Evolutionary conservation across 1,140 invertebrate species (phyloP), one percentile per base, ranked within the genome.

Genomic region (Heliconius hermathena): DNA sequence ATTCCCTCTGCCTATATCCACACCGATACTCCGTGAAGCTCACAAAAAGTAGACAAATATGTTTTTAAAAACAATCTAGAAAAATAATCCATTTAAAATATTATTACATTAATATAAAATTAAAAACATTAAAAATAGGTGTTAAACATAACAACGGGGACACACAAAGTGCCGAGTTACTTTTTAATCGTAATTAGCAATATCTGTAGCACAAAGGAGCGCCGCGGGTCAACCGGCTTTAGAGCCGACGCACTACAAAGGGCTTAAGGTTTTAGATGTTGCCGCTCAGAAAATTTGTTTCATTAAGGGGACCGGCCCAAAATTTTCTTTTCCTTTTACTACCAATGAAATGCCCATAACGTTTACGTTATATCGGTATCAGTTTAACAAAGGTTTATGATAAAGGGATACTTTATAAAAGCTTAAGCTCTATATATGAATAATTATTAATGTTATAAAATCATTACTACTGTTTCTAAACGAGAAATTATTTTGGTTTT

Each of bases 101-200:
- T 72, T 38, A 20, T 72, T 20, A 26, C 8, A 66, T 60, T 66
- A 66, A 29, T 29, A 66, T 66, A 22, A 29, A 6, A 66, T 66
- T 2, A 22, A 11, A 66, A 66, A 66, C 26, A 29, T 66, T 66
- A 66, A 66, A n/a, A 26, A 66, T 66, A 66, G 60, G 60, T 81
- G 80, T 81, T 80, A 78, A 82, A 83, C 71, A 41, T 81, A 83
- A 83, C 79, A 81, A 82, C 73, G 36, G 78, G 38, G 52, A 36
- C 46, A 70, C 74, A 66, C 26, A 66, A 29, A 66, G 60, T 66
- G 26, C 75, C 54, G 76, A 87, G 84, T 84, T 89, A 88, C 85
- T 88, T 90, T 91, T 92, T 90, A 91, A 89, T 92, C 84, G 88
- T 91, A 92, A 94, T 93, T 93, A 94, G 90, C 88, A 89, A 90